Conservation (phyloP, 2,888 invertebrate species). For the Tetramorium bicarinatum region DNA sequence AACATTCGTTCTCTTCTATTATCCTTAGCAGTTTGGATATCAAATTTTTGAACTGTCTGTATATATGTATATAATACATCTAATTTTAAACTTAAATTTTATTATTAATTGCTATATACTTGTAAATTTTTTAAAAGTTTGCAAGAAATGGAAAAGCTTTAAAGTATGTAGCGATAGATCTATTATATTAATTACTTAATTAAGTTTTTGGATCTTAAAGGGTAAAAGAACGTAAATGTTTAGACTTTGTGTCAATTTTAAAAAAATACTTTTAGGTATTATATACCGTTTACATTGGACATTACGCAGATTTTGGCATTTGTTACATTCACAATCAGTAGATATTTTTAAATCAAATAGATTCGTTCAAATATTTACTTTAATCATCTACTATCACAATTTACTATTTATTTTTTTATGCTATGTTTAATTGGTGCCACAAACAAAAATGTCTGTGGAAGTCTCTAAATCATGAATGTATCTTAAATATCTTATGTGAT, state of each 20-base stretch:
- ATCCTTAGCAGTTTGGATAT: too few species aligned
- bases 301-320: neutral
- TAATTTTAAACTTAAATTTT: too few species aligned
- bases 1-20: too few species aligned
- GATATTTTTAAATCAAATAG: neutral
- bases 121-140: too few species aligned
- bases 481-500: neutral
- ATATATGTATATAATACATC: too few species aligned
- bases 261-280: neutral
- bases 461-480: neutral
- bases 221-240: neutral
- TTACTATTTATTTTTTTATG: neutral
- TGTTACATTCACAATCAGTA: neutral
- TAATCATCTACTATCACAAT: neutral
- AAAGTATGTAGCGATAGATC: neutral
- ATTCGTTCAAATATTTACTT: slow-evolving; percentile 11
- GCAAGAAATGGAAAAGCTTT: too few species aligned
- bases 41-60: too few species aligned
- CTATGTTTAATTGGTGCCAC: neutral
- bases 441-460: slow-evolving; percentile 1
- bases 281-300: neutral
- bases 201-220: neutral
- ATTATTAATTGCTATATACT: too few species aligned
- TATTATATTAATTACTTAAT: neutral
- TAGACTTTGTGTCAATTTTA: neutral